phyloP scores from a whole-genome alignment of 2,888 invertebrate genomes.

The Lepetodrilus schrolli region DNA sequence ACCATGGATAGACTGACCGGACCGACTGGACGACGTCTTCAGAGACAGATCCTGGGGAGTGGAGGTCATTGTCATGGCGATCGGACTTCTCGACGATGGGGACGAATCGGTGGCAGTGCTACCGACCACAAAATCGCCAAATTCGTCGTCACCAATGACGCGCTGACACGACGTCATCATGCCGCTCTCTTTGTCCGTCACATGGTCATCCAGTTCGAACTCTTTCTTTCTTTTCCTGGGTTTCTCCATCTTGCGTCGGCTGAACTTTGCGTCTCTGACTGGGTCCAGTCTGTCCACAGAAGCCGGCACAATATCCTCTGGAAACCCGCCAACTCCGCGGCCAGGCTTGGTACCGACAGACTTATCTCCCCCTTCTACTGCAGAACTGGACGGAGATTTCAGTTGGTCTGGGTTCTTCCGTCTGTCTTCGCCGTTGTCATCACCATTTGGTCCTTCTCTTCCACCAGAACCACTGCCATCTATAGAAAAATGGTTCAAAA shows the following conservation, averaged over 20 bases:
- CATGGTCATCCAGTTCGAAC: conserved; percentile 34
- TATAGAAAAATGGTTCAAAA: no score
- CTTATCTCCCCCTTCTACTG: neutral
- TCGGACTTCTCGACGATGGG: neutral
- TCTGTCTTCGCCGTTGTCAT: neutral
- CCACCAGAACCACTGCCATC: conserved; percentile 14
- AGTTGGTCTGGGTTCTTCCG: conserved; percentile 3
- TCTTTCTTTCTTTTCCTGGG: conserved; percentile 69
- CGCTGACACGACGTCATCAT: neutral
- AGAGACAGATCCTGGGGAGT: conserved; percentile 53
- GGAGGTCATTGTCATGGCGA: conserved; percentile 27
- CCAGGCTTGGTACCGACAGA: neutral
- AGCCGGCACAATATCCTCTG: neutral
- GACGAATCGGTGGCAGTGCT: neutral
- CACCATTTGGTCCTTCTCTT: neutral
- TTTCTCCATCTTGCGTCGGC: conserved; percentile 72
- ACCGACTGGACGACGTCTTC: conserved; percentile 34
- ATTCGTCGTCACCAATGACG: neutral
- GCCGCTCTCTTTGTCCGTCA: conserved; percentile 17
- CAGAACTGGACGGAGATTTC: conserved; percentile 15
- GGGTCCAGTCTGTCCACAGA: neutral
- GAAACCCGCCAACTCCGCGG: neutral
- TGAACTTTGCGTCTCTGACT: conserved; percentile 62
- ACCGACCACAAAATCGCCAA: neutral
- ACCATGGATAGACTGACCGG: conserved; percentile 9